These are phyloP conservation scores for Epinotia ramella DNA, from an alignment of 2,888 invertebrate genomes.

Conservation along the genomic window DNA sequence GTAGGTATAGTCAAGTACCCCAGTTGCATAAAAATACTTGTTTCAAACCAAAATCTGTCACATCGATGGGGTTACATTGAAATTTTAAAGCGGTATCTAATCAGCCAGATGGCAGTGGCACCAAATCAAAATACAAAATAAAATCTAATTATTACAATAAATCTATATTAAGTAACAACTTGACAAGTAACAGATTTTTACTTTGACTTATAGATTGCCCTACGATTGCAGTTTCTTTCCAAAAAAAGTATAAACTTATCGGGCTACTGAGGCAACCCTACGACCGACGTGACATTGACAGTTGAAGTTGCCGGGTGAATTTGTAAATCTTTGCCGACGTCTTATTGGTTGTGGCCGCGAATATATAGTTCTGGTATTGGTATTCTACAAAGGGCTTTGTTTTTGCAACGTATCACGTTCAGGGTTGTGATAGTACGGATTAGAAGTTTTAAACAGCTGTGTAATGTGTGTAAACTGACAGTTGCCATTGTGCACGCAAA, in stretches of 20 bases:
- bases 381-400: slow-evolving; percentile 20
- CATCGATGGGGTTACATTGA: too few relatives aligned
- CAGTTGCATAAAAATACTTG: too few relatives aligned
- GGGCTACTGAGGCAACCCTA: slow-evolving; percentile 7
- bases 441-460: background rate
- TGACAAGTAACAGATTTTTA: too few relatives aligned
- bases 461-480: background rate
- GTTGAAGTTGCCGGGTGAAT: slow-evolving; percentile 27
- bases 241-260: background rate
- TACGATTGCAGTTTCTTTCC: background rate
- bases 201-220: too few relatives aligned
- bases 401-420: slow-evolving; percentile 18
- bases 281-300: slow-evolving; percentile 21
- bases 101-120: too few relatives aligned
- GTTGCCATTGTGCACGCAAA: background rate
- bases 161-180: background rate
- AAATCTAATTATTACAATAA: background rate
- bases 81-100: too few relatives aligned
- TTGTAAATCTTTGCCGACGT: slow-evolving; percentile 28
- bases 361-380: slow-evolving; percentile 24
- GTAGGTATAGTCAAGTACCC: too few relatives aligned
- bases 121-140: too few relatives aligned
- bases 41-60: too few relatives aligned
- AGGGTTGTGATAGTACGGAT: slow-evolving; percentile 8
- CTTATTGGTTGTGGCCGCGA: slow-evolving; percentile 18